Evolutionary conservation across 2,888 invertebrate genomes (phyloP).

Genomic region (Spatulosminthurus flaviceps): DNA sequence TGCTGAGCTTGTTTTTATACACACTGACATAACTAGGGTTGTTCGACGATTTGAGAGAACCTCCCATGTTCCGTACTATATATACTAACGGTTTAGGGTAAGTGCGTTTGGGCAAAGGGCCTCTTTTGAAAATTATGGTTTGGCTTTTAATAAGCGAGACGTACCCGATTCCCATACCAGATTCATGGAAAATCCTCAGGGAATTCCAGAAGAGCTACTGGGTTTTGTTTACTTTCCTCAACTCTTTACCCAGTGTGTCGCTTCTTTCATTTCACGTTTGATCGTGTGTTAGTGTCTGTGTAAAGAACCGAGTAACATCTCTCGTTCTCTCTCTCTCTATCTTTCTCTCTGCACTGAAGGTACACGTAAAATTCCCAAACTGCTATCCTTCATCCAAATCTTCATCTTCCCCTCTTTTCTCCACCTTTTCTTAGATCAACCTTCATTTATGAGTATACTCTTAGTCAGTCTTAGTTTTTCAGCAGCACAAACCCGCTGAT

Average conservation of each 20-base stretch:
- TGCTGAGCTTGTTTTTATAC: constrained; percentile 38
- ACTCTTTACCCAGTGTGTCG: constrained; percentile 49
- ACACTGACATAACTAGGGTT: background rate
- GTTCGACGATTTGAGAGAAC: constrained; percentile 6
- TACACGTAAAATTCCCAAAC: too few species aligned
- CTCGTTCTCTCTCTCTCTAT: background rate
- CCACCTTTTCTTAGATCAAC: background rate
- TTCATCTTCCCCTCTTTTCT: background rate
- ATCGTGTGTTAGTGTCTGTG: constrained; percentile 19
- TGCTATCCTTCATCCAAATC: background rate
- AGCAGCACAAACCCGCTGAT: too few species aligned
- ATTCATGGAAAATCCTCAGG: constrained; percentile 52
- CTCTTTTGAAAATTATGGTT: constrained; percentile 52
- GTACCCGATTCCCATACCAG: constrained; percentile 55
- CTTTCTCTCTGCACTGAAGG: constrained; percentile 21
- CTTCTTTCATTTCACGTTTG: constrained; percentile 38
- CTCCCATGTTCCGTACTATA: constrained; percentile 18
- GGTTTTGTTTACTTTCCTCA: constrained; percentile 57
- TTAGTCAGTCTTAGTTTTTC: too few species aligned
- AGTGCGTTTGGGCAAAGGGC: constrained; percentile 25
- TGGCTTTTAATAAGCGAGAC: constrained; percentile 54
- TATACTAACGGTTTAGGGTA: background rate
- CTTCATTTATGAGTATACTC: background rate
- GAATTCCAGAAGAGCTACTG: constrained; percentile 48
- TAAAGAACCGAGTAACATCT: background rate